Base-by-base conservation (phyloP, 2,888 invertebrate genomes). In the Liopterus haemorrhoidalis region DNA sequence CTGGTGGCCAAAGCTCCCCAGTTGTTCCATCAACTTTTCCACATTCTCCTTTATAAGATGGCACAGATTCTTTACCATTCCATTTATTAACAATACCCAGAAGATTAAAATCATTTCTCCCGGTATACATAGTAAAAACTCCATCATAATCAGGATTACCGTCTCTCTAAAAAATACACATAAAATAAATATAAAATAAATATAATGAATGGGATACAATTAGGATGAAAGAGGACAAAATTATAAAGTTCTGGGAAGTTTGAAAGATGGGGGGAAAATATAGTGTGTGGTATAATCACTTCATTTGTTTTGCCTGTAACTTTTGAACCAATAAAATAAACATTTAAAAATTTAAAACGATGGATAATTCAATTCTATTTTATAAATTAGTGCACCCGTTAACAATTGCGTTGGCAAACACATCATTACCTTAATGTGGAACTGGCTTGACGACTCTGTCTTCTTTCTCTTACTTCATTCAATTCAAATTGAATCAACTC, bases 1-100 rank as follows among this genome's bases (percentile, higher is more conserved):
- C 70, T 0, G 88, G 86, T 15, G 88, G 85, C 77, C 85, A 89
- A 15, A 88, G 67, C 67, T 90, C 90, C 1, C 90, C 90, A 0
- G 81, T 78, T 5, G 82, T 82, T 11, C 90, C 90, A 53, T 73
- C 72, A 3, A 90, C 78, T 24, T 58, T 59, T 2, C 80, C 82
- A 61, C 91, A 91, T 31, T 77, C 71, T 0, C 66, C 55, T 5
- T 53, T 48, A 61, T 81, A 79, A 59, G 70, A 79, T 21, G 67
- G 57, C 0, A 81, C 79, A 12, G 70, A 63, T 35, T 69, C 68
- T 11, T 69, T 69, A 55, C 73, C 71, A 61, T 82, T 81, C 90
- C 91, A 92, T 48, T 73, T 67, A 39, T 79, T 74, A 4, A 91
- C 57, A 28, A 75, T 69, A n/a, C 87, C 88, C 25, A 89, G 65